Percentiles rank a stretch among this genome's conserved stretches.
Conservation (phyloP, 2,797 vertebrate genomes). For the Lateolabrax maculatus region DNA sequence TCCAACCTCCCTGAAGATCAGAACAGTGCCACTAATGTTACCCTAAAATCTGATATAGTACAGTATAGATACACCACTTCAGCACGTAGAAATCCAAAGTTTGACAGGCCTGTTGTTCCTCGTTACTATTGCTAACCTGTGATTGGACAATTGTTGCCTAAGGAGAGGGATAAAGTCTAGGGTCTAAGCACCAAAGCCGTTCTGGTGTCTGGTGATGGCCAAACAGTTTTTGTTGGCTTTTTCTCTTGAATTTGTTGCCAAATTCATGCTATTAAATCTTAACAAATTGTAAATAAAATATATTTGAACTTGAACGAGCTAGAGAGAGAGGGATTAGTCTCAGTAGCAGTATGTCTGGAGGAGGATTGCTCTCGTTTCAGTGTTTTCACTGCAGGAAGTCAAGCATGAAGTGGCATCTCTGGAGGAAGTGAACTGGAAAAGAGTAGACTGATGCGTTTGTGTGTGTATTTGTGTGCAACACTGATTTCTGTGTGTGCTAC, state of each 20-base stretch:
- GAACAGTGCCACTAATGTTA: background rate
- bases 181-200: too few relatives aligned
- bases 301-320: background rate
- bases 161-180: too few relatives aligned
- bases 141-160: too few relatives aligned
- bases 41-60: background rate
- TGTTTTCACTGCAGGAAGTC: constrained; percentile 63
- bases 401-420: constrained; percentile 40
- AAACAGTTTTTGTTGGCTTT: background rate
- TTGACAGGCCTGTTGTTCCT: too few relatives aligned
- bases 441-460: constrained; percentile 12
- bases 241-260: background rate
- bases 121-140: too few relatives aligned
- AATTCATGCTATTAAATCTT: background rate
- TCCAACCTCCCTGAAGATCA: too few relatives aligned
- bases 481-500: background rate
- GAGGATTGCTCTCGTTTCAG: constrained; percentile 39
- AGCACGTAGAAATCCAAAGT: too few relatives aligned
- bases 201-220: background rate
- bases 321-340: constrained; percentile 24
- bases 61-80: too few relatives aligned
- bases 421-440: constrained; percentile 48
- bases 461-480: constrained; percentile 16
- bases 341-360: constrained; percentile 52
- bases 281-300: background rate